A percentile compares a stretch with the other conserved stretches of the same genome.
Evolutionary conservation across 2,113 vertebrate genomes (phyloP).

Genomic region (Stigmatopora argus): DNA sequence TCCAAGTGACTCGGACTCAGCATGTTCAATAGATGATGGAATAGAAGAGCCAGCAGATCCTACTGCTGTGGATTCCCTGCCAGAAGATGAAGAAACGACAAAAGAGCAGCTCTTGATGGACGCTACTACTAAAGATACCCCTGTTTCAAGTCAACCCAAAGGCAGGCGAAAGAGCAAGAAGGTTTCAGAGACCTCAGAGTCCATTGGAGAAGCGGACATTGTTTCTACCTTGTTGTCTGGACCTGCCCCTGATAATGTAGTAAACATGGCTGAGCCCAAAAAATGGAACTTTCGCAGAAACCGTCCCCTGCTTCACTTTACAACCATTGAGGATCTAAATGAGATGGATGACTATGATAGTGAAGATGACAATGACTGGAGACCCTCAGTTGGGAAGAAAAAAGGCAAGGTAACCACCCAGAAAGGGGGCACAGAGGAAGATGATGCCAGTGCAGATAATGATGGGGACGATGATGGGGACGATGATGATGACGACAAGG

Average conservation of each 20-base stretch:
- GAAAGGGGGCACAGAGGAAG: conserved; percentile 80
- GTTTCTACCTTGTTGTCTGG: conserved; percentile 17
- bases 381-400: conserved; percentile 82
- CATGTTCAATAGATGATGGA: conserved; percentile 74
- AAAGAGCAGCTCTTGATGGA: conserved; percentile 74
- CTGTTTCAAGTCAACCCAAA: conserved; percentile 44
- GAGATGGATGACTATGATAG: conserved; percentile 99
- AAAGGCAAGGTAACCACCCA: conserved; percentile 75
- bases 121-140: conserved; percentile 74
- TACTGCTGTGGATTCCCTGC: conserved; percentile 65
- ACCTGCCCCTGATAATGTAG: conserved; percentile 34
- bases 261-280: conserved; percentile 82
- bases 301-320: conserved; percentile 88
- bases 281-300: conserved; percentile 98
- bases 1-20: conserved; percentile 85
- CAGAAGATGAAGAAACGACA: conserved; percentile 72
- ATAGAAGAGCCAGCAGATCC: conserved; percentile 70
- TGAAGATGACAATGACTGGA: conserved; percentile 97
- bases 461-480: conserved; percentile 74
- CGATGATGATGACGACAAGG: conserved; percentile 73
- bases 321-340: conserved; percentile 93
- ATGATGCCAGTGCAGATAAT: conserved; percentile 69
- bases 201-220: background rate
- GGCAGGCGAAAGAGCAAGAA: conserved; percentile 72
- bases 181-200: conserved; percentile 53